Base-by-base conservation (phyloP, 2,888 invertebrate genomes). In the Lydus trimaculatus region DNA sequence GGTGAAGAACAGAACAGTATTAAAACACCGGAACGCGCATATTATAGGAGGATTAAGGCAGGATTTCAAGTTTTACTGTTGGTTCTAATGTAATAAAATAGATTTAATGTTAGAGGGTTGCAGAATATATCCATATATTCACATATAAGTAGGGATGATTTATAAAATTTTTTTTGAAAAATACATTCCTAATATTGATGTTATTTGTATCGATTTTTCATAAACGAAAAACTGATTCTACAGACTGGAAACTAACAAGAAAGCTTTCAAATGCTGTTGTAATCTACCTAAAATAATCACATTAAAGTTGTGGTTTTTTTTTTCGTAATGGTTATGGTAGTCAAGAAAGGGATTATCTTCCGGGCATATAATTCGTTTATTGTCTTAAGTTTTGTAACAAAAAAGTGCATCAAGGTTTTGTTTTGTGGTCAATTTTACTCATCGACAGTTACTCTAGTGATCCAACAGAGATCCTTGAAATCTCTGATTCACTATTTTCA, bases 71-170 rank as follows among this genome's bases (percentile, higher is more conserved):
- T 65, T 67, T 62, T 71, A 69, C 69, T 69, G 69, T 58, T 63
- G 70, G 65, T 66, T 70, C 66, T 74, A 74, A 74, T 73, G 70
- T 71, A 74, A 74, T 74, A 74, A 74, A 74, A 74, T 74, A 67
- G 74, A 74, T 74, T 74, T 73, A 72, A 65, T 70, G 69, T 74
- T 73, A 63, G 65, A 43, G 70, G 74, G 74, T 70, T 72, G 72
- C 72, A 63, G 64, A 65, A 67, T 70, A 61, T 63, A 70, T 20
- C 17, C 48, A 20, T 48, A 48, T 48, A 20, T 48, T 48, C 48
- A 48, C 17, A 48, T 17, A 43, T 48, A 48, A 20, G 23, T 48
- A 20, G 48, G 48, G 48, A 20, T 20, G 20, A 48, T 9, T 48
- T 20, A 48, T 20, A 48, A 20, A 48, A 48, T n/a, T n/a, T n/a